Conservation (phyloP, 2,888 invertebrate species). For the Leucophenga montana region DNA sequence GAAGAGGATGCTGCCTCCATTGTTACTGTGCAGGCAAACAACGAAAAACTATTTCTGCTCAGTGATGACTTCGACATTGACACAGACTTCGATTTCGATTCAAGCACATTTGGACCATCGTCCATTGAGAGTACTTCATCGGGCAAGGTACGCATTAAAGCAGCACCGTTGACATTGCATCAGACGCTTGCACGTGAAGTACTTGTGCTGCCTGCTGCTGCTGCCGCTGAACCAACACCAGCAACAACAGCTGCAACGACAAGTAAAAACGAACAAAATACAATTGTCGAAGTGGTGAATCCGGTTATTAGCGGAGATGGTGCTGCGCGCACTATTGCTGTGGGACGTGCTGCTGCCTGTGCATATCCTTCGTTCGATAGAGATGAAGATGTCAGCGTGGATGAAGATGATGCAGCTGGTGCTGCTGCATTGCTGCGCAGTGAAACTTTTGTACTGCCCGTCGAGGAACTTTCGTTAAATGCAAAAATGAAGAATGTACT, state of each 20-base stretch:
- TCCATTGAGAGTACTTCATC: constrained; percentile 63
- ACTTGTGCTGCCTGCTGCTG: constrained; percentile 37
- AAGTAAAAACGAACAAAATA: constrained; percentile 48
- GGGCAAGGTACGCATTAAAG: constrained; percentile 63
- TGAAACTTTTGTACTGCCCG: constrained; percentile 64
- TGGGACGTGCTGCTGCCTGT: constrained; percentile 65
- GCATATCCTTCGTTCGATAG: constrained; percentile 64
- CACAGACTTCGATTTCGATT: constrained; percentile 41
- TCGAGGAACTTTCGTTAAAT: constrained; percentile 70
- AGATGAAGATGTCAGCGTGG: constrained; percentile 45
- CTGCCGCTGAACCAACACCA: constrained; percentile 20
- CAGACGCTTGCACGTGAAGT: constrained; percentile 66
- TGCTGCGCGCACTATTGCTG: constrained; percentile 69
- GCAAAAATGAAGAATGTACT: constrained; percentile 74
- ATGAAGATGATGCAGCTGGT: constrained; percentile 43
- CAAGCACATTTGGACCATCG: constrained; percentile 57
- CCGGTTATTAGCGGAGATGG: constrained; percentile 73
- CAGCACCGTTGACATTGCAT: constrained; percentile 64
- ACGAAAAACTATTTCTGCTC: constrained; percentile 71
- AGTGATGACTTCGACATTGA: constrained; percentile 57
- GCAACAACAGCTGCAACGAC: constrained; percentile 28
- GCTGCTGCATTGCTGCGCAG: constrained; percentile 61
- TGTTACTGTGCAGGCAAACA: constrained; percentile 73
- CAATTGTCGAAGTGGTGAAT: constrained; percentile 73
- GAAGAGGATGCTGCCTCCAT: constrained; percentile 76